Percentiles rank a stretch among this genome's conserved stretches.
These are phyloP conservation scores for Cyphomyrmex costatus DNA, from an alignment of 1,140 invertebrate genomes.

Conservation along the genomic window DNA sequence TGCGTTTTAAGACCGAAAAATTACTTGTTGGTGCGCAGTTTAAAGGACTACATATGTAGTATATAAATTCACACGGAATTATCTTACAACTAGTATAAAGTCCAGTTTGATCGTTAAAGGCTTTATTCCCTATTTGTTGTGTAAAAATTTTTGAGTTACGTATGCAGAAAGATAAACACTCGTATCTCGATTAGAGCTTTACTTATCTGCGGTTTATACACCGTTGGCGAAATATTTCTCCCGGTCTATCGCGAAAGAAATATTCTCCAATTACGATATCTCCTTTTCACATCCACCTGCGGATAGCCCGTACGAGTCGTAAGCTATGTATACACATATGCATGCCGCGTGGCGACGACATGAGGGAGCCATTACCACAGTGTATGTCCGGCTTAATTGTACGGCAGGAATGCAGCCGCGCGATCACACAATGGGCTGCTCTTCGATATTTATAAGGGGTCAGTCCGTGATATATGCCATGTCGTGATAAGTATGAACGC, in stretches of 20 bases:
- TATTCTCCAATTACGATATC: conserved; percentile 74
- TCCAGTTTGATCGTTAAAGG: no score
- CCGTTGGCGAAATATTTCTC: conserved; percentile 39
- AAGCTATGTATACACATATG: conserved; percentile 46
- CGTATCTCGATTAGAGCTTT: not conserved
- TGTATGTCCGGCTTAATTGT: conserved; percentile 67
- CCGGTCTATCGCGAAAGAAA: conserved; percentile 54
- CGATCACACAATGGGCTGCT: conserved; percentile 48
- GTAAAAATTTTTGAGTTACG: not conserved
- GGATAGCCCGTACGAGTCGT: conserved; percentile 40
- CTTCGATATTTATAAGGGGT: conserved; percentile 68
- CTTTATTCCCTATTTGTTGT: not conserved
- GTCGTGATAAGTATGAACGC: conserved; percentile 62
- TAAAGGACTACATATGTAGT: no score
- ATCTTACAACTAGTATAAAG: no score
- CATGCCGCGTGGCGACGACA: conserved; percentile 33
- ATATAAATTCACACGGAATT: no score
- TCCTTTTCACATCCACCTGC: conserved; percentile 69
- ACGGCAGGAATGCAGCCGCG: conserved; percentile 57
- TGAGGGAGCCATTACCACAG: conserved; percentile 60
- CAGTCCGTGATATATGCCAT: conserved; percentile 45
- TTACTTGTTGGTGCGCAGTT: no score
- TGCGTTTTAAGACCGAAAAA: no score
- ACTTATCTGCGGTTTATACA: not conserved
- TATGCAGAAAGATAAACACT: not conserved